A percentile compares a stretch with the other conserved stretches of the same genome.
These are phyloP conservation scores for Erythrolamprus reginae DNA, from an alignment of 2,113 vertebrate species.

Conservation along the genomic window DNA sequence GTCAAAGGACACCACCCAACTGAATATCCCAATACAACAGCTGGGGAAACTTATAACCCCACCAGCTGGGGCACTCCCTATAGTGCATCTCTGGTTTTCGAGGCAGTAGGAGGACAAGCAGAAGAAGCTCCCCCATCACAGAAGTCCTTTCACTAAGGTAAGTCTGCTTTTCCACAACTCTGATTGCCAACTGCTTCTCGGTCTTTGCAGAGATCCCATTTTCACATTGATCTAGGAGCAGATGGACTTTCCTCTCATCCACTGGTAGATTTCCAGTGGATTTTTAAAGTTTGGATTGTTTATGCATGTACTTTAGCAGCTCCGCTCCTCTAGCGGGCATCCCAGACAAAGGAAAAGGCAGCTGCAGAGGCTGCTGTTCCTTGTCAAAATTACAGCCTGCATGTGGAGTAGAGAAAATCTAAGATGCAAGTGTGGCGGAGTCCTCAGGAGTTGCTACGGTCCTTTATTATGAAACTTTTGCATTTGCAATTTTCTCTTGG, in stretches of 20 bases:
- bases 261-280: background rate
- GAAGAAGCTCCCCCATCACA: conserved; percentile 27
- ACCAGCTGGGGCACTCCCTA: conserved; percentile 58
- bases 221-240: background rate
- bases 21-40: conserved; percentile 61
- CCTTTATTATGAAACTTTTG: background rate
- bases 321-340: rapidly evolving
- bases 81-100: conserved; percentile 38
- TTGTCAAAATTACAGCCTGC: background rate
- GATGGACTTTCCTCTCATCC: background rate
- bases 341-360: rapidly evolving
- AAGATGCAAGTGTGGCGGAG: background rate
- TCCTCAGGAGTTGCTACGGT: background rate
- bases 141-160: conserved; percentile 48
- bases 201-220: background rate
- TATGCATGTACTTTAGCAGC: background rate
- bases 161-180: conserved; percentile 15
- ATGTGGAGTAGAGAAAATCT: background rate
- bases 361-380: rapidly evolving
- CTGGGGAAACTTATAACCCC: conserved; percentile 67
- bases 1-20: conserved; percentile 67
- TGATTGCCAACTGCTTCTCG: background rate
- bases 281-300: background rate
- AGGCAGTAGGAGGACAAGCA: conserved; percentile 14
- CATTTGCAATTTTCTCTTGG: conserved; percentile 11